Conservation (phyloP, 2,797 vertebrate genomes). For the Halcyon leucocephala region DNA sequence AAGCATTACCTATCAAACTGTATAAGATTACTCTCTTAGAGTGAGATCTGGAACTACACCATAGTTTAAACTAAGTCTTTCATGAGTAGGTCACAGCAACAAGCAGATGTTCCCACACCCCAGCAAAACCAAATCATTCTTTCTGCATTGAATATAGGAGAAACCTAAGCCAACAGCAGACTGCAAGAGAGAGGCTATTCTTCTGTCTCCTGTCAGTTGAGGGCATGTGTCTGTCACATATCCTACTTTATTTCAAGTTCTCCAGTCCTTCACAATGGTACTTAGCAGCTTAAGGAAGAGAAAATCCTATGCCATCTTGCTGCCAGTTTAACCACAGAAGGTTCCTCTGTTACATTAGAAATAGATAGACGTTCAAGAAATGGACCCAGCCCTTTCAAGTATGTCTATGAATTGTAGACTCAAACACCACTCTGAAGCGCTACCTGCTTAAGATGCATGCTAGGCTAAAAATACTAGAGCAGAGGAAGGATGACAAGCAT, state of each 20-base stretch:
- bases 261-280: not conserved
- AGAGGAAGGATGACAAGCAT: not conserved
- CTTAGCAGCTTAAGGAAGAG: not conserved
- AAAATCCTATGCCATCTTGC: not conserved
- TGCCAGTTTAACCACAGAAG: not conserved
- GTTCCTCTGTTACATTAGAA: not conserved
- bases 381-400: not conserved
- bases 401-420: not conserved
- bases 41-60: not conserved
- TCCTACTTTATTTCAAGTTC: not conserved
- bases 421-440: not conserved
- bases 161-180: not conserved
- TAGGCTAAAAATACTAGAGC: not conserved
- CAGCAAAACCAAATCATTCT: not conserved
- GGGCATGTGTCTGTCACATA: not conserved
- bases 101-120: not conserved
- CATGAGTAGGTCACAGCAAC: not conserved
- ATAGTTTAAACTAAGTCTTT: not conserved
- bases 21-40: not conserved
- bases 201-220: not conserved
- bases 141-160: not conserved
- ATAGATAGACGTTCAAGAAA: not conserved
- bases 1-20: not conserved
- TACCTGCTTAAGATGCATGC: not conserved
- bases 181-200: rapidly evolving